phyloP scores from a whole-genome alignment of 2,797 vertebrate species.

The Darevskia mixta region DNA sequence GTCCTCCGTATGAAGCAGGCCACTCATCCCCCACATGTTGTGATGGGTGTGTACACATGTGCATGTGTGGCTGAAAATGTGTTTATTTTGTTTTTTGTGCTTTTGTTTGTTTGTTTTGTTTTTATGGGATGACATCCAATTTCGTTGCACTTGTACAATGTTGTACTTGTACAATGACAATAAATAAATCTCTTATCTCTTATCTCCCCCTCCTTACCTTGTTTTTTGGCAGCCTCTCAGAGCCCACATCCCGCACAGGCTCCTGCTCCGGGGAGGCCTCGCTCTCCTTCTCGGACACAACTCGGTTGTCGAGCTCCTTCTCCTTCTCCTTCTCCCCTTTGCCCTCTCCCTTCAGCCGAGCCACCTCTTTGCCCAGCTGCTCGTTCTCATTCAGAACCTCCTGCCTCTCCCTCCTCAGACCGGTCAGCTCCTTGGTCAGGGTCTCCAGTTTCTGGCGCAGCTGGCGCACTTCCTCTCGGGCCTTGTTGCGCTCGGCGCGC shows the following conservation, averaged over 20 bases:
- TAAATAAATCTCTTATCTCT: too few species aligned
- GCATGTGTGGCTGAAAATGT: too few species aligned
- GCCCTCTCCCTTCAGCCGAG: conserved; percentile 58
- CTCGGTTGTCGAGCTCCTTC: conserved; percentile 65
- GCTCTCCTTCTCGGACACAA: conserved; percentile 58
- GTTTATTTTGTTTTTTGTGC: too few species aligned
- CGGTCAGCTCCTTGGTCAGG: conserved; percentile 90
- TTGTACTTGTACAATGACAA: too few species aligned
- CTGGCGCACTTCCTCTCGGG: conserved; percentile 89
- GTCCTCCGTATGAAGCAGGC: neutral
- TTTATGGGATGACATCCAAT: too few species aligned
- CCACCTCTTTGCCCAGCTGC: conserved; percentile 74
- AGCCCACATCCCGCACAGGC: conserved; percentile 89
- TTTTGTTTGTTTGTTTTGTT: too few species aligned
- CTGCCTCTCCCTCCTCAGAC: conserved; percentile 85
- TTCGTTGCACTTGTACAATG: too few species aligned
- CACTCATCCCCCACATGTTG: too few species aligned
- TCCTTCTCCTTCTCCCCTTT: conserved; percentile 34
- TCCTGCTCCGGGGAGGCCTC: conserved; percentile 82
- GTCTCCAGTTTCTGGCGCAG: conserved; percentile 87
- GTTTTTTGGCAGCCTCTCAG: conserved; percentile 79
- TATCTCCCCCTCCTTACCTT: conserved; percentile 64
- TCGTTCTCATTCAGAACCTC: conserved; percentile 82
- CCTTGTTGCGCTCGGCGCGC: conserved; percentile 92
- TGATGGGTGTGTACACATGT: too few species aligned